phyloP scores from a whole-genome alignment of 2,888 invertebrate species.

The Volucella zonaria region DNA sequence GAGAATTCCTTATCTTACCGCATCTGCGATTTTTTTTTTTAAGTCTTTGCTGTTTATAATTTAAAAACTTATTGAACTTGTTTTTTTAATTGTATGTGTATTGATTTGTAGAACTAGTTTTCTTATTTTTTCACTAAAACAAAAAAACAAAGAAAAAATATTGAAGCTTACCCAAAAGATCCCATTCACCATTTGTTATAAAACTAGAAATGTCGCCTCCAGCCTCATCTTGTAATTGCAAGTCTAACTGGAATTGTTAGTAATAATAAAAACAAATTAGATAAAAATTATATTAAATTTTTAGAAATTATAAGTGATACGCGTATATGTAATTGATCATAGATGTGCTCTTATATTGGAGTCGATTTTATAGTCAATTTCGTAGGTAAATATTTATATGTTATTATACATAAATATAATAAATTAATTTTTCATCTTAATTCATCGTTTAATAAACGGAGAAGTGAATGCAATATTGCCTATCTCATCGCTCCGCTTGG shows the following conservation, averaged over 20 bases:
- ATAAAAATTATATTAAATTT: not conserved
- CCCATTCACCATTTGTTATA: conserved; percentile 99
- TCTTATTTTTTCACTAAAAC: too few relatives aligned
- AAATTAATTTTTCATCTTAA: too few relatives aligned
- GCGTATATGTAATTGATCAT: too few relatives aligned
- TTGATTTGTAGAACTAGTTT: not conserved
- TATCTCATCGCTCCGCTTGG: too few relatives aligned
- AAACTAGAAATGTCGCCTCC: conserved; percentile 98
- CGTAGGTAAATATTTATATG: too few relatives aligned
- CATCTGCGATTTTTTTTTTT: conserved; percentile 1
- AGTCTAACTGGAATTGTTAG: conserved; percentile 89
- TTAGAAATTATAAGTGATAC: not conserved
- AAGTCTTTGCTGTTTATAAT: not conserved
- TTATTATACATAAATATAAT: too few relatives aligned
- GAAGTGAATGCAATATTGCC: too few relatives aligned
- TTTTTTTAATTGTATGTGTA: not conserved
- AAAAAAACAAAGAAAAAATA: not conserved
- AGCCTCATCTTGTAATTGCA: conserved; percentile 94
- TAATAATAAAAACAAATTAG: not conserved
- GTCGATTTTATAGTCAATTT: too few relatives aligned
- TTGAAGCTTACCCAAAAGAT: conserved; percentile 93
- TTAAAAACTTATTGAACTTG: not conserved
- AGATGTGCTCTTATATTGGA: too few relatives aligned
- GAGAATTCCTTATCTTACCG: conserved; percentile 43
- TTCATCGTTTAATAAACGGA: too few relatives aligned